These are phyloP conservation scores for Tapirus terrestris DNA, from an alignment of 2,113 vertebrate species.

Conservation along the genomic window DNA sequence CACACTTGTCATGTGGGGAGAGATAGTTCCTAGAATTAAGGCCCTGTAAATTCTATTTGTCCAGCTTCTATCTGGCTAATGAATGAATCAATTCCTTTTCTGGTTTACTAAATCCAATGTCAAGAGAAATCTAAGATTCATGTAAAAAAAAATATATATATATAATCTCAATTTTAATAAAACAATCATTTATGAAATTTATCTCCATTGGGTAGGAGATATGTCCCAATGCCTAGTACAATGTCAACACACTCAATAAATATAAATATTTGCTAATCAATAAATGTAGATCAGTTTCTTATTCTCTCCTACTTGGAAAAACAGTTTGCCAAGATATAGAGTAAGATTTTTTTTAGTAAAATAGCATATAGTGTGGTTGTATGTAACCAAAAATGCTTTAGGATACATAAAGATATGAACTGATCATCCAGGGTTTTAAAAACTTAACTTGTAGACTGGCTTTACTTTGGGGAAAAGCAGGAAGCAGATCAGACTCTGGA, in stretches of 20 bases:
- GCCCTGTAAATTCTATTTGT: neutral
- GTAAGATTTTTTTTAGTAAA: neutral
- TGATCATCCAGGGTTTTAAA: neutral
- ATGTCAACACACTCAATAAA: neutral
- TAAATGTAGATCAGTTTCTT: neutral
- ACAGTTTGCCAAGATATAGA: neutral
- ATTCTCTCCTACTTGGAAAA: conserved; percentile 1
- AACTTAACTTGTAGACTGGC: neutral
- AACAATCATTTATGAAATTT: neutral
- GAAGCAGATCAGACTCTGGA: neutral
- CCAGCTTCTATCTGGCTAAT: neutral
- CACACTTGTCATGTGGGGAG: neutral
- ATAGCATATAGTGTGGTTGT: neutral
- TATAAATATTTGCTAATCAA: neutral
- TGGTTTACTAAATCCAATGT: neutral
- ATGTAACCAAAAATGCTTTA: neutral
- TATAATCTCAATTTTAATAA: neutral
- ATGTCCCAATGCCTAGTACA: neutral
- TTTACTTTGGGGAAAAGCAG: neutral
- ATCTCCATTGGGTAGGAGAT: neutral
- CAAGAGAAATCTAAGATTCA: neutral
- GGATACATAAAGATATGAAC: neutral
- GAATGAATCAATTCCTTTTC: neutral
- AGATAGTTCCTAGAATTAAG: neutral
- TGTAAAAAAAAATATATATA: neutral